These are phyloP conservation scores for Eumaeus atala DNA, from an alignment of 1,140 invertebrate species.

Conservation along the genomic window DNA sequence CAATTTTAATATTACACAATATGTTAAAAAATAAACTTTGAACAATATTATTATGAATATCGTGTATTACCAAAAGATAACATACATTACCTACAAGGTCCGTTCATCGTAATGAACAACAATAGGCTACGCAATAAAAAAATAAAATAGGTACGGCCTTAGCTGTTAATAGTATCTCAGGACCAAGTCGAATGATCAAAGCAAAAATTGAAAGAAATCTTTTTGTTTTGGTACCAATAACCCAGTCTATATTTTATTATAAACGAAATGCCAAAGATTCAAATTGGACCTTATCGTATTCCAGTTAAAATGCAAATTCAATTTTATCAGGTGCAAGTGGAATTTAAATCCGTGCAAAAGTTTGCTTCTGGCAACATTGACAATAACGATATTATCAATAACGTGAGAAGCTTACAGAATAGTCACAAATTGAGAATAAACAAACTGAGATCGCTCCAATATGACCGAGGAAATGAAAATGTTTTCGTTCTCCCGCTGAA, in stretches of 20 bases:
- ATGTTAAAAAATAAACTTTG: no score
- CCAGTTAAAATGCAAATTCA: not conserved
- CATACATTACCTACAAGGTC: no score
- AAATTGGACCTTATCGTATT: not conserved
- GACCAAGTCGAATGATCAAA: no score
- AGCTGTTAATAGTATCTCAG: no score
- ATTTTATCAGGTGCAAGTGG: not conserved
- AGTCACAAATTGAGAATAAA: slow-evolving; percentile 45
- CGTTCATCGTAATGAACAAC: no score
- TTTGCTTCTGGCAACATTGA: slow-evolving; percentile 10
- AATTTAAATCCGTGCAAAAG: not conserved
- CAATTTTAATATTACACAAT: no score
- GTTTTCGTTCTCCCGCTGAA: slow-evolving; percentile 38
- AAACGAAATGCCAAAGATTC: not conserved
- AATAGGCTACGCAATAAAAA: no score
- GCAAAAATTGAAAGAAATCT: not conserved
- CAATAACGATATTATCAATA: slow-evolving; percentile 12
- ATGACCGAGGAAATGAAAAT: slow-evolving; percentile 45
- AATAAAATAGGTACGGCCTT: no score
- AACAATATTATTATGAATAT: no score
- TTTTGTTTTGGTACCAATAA: not conserved
- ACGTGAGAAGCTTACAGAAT: slow-evolving; percentile 9
- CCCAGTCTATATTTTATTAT: not conserved
- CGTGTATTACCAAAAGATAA: no score
- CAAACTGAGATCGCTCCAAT: slow-evolving; percentile 29